Conservation (phyloP, 53 echinoderm and acorn worm genomes). For the Echinometra lucunter region DNA sequence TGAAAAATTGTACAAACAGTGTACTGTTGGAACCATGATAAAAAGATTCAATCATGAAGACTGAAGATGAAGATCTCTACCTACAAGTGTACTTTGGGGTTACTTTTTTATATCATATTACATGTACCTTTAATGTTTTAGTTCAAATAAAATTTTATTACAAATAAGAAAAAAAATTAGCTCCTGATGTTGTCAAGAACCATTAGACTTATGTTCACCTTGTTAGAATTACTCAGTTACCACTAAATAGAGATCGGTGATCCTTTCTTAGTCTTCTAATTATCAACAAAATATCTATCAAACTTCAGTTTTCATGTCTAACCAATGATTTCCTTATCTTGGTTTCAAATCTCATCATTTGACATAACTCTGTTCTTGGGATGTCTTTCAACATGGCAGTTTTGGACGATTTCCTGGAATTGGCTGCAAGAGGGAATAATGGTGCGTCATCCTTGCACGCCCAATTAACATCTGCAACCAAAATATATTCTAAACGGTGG, state of each 20-base stretch:
- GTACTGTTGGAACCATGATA: neutral
- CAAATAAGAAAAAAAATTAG: too few relatives aligned
- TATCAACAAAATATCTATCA: neutral
- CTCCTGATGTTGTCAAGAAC: too few relatives aligned
- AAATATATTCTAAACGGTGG: slow-evolving; percentile 21
- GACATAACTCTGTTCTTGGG: neutral
- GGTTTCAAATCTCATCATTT: slow-evolving; percentile 34
- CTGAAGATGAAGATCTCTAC: too few relatives aligned
- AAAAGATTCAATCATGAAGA: too few relatives aligned
- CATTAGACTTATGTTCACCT: too few relatives aligned
- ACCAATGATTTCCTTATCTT: slow-evolving; percentile 5
- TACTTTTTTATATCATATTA: too few relatives aligned
- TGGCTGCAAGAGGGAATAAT: neutral
- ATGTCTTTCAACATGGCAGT: slow-evolving; percentile 16
- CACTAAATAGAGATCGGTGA: too few relatives aligned
- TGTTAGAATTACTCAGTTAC: too few relatives aligned
- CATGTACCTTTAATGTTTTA: too few relatives aligned
- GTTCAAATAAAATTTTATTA: too few relatives aligned
- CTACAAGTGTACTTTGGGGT: neutral
- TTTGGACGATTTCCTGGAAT: slow-evolving; percentile 7
- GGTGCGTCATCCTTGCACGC: slow-evolving; percentile 41
- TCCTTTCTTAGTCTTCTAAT: neutral
- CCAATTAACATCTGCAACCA: slow-evolving; percentile 48
- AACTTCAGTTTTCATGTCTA: neutral
- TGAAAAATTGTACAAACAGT: neutral